Percentiles rank a stretch among this genome's conserved stretches.
Evolutionary conservation across 1,140 invertebrate genomes (phyloP).

Genomic region (Drosophila kikkawai): DNA sequence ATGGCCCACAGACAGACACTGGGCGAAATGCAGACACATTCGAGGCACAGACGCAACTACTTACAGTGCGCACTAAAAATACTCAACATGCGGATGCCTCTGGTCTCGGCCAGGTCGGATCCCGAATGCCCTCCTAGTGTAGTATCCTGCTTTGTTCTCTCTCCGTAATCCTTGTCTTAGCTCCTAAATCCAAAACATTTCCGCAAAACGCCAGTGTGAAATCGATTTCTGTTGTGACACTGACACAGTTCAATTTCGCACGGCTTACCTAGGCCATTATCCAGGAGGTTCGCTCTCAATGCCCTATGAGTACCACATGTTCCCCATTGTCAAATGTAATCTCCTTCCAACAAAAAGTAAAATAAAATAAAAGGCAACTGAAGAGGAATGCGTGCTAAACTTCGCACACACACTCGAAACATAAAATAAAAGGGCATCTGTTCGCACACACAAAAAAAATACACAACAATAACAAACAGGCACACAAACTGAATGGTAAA

Average conservation of each 20-base stretch:
- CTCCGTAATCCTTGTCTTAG: slow-evolving; percentile 11
- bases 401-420: slow-evolving; percentile 46
- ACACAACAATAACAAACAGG: slow-evolving; percentile 49
- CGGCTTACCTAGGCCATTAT: slow-evolving; percentile 53
- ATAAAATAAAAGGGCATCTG: slow-evolving; percentile 68
- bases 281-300: slow-evolving; percentile 23
- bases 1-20: slow-evolving; percentile 70
- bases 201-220: slow-evolving; percentile 16
- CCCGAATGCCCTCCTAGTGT: not conserved
- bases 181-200: slow-evolving; percentile 23
- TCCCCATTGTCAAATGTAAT: slow-evolving; percentile 66
- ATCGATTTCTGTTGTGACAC: slow-evolving; percentile 52
- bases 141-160: not conserved
- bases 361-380: slow-evolving; percentile 9
- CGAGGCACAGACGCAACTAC: slow-evolving; percentile 35
- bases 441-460: slow-evolving; percentile 38
- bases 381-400: slow-evolving; percentile 48
- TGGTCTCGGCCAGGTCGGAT: slow-evolving; percentile 11
- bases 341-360: slow-evolving; percentile 27
- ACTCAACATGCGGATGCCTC: not conserved
- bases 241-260: slow-evolving; percentile 54
- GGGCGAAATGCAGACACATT: slow-evolving; percentile 53
- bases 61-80: slow-evolving; percentile 50
- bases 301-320: slow-evolving; percentile 37
- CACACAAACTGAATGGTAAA: slow-evolving; percentile 49